These are phyloP conservation scores for Leptoclinus maculatus DNA, from an alignment of 2,797 vertebrate genomes.

Conservation along the genomic window DNA sequence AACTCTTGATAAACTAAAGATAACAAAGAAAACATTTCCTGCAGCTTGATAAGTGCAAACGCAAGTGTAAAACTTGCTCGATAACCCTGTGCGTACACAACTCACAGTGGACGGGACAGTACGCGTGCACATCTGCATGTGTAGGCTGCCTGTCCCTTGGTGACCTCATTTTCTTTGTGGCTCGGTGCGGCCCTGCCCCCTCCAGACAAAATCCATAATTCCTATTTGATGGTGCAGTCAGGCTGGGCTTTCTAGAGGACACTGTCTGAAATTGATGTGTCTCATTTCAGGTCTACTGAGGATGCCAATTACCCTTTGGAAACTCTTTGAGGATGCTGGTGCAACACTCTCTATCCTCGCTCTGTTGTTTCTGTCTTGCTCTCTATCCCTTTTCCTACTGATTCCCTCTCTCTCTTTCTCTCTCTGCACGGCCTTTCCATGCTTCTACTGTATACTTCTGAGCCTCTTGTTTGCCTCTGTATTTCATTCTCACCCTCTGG, in stretches of 20 bases:
- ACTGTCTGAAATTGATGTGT: constrained; percentile 82
- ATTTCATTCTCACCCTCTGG: constrained; percentile 1
- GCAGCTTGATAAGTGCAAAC: not conserved
- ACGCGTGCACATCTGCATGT: constrained; percentile 37
- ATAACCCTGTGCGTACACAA: constrained; percentile 8
- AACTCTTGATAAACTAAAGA: not conserved
- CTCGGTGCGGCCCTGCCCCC: constrained; percentile 68
- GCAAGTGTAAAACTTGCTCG: constrained; percentile 16
- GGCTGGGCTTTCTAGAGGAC: constrained; percentile 75
- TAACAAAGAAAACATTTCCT: not conserved
- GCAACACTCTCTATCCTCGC: constrained; percentile 49
- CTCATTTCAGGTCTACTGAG: constrained; percentile 81
- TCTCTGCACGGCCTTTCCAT: not conserved
- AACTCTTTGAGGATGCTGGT: constrained; percentile 73
- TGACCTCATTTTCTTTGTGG: constrained; percentile 80
- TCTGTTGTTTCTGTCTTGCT: constrained; percentile 42
- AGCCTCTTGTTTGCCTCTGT: not conserved
- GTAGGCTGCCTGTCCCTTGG: constrained; percentile 52
- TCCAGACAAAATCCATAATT: constrained; percentile 87
- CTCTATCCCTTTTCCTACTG: constrained; percentile 14
- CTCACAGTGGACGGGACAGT: constrained; percentile 25
- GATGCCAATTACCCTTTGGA: constrained; percentile 82
- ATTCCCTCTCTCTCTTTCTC: constrained; percentile 12
- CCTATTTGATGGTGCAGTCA: constrained; percentile 82
- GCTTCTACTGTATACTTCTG: not conserved